Evolutionary conservation across 2,113 vertebrate genomes (phyloP).

Genomic region (Coryphaenoides rupestris): DNA sequence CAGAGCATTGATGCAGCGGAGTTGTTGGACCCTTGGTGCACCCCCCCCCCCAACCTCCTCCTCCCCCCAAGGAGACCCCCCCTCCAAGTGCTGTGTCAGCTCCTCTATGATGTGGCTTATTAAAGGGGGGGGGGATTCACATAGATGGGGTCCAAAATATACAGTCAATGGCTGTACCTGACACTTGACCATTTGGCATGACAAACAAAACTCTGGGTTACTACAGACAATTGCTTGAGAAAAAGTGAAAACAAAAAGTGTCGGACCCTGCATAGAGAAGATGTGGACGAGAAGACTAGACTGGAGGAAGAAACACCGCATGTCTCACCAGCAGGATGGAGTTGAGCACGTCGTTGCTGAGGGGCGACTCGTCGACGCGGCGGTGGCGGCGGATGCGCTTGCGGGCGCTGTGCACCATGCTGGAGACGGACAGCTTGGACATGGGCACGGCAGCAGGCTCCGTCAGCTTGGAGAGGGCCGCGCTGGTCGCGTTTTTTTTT

Average conservation of each 20-base stretch:
- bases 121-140: too few relatives aligned
- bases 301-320: too few relatives aligned
- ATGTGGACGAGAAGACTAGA: too few relatives aligned
- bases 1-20: not conserved
- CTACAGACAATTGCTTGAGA: too few relatives aligned
- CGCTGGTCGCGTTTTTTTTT: conserved; percentile 85
- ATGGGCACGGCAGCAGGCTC: conserved; percentile 90
- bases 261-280: too few relatives aligned
- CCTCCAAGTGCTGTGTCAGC: conserved; percentile 1
- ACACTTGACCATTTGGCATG: too few relatives aligned
- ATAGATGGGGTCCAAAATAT: too few relatives aligned
- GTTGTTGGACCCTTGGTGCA: not conserved
- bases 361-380: conserved; percentile 83
- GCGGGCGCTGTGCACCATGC: conserved; percentile 93
- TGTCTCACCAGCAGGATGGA: conserved; percentile 84
- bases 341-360: conserved; percentile 86
- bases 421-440: conserved; percentile 90
- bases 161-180: too few relatives aligned
- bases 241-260: too few relatives aligned
- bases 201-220: too few relatives aligned
- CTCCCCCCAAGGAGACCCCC: not conserved
- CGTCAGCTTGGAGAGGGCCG: conserved; percentile 90
- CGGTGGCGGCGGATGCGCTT: conserved; percentile 88
- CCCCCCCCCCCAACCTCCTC: not conserved
- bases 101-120: not conserved